Percentiles rank a stretch among this genome's conserved stretches.
Evolutionary conservation across 2,888 invertebrate species (phyloP).

Genomic region (Scaptomyza flava): DNA sequence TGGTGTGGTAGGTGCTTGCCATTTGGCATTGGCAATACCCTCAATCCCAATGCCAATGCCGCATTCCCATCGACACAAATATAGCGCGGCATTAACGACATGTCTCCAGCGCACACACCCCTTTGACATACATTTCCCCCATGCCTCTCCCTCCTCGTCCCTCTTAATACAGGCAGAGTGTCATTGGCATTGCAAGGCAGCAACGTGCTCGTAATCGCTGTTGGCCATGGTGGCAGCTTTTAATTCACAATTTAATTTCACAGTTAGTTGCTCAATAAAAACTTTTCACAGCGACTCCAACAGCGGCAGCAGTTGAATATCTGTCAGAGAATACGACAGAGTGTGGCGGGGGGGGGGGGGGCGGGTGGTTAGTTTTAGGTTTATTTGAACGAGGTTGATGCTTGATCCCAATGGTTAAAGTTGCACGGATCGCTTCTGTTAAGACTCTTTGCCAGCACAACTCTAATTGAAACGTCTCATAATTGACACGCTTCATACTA

Average conservation of each 20-base stretch:
- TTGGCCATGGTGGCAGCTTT: slow-evolving; percentile 68
- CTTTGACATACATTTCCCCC: background rate
- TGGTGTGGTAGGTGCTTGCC: slow-evolving; percentile 26
- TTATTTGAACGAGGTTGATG: background rate
- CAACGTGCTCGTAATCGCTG: slow-evolving; percentile 53
- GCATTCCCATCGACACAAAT: slow-evolving; percentile 48
- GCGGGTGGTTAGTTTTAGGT: background rate
- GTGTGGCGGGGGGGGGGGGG: background rate
- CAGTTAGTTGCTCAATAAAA: slow-evolving; percentile 74
- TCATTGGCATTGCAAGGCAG: slow-evolving; percentile 6
- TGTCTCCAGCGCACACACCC: slow-evolving; percentile 47
- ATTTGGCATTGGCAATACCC: slow-evolving; percentile 43
- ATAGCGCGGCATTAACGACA: slow-evolving; percentile 59
- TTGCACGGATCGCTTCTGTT: slow-evolving; percentile 29
- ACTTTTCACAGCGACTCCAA: slow-evolving; percentile 52
- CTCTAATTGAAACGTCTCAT: slow-evolving; percentile 60
- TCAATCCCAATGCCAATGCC: slow-evolving; percentile 43
- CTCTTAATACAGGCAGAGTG: background rate
- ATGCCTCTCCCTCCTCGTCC: background rate
- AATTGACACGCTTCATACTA: slow-evolving; percentile 40
- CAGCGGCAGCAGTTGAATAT: slow-evolving; percentile 44
- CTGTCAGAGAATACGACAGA: slow-evolving; percentile 32
- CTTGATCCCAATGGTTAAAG: slow-evolving; percentile 27
- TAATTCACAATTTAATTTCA: slow-evolving; percentile 78
- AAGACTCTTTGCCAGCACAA: slow-evolving; percentile 22